Percentiles rank a stretch among this genome's conserved stretches.
Conservation (phyloP, 2,797 vertebrate species). For the Psittacula echo region DNA sequence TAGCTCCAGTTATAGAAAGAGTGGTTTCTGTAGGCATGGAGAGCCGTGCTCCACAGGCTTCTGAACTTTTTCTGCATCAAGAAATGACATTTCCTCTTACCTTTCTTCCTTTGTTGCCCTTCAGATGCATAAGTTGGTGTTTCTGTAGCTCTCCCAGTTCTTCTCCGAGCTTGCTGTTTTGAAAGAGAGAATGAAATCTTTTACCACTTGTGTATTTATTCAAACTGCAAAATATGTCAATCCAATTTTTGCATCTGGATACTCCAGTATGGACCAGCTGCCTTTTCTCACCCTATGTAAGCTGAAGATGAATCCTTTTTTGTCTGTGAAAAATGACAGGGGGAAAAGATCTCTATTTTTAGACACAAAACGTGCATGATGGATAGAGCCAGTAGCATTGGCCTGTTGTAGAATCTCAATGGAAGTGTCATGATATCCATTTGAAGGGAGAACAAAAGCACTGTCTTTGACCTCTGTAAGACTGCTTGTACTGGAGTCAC, state of each 20-base stretch:
- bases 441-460: background rate
- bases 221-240: background rate
- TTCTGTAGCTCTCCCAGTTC: background rate
- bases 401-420: background rate
- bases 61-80: background rate
- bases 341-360: background rate
- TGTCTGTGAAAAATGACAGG: background rate
- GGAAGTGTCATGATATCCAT: background rate
- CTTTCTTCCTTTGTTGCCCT: background rate
- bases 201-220: background rate
- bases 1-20: background rate
- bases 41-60: background rate
- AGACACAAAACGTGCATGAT: background rate
- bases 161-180: background rate
- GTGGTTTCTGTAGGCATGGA: background rate
- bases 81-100: background rate
- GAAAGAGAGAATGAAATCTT: background rate
- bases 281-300: background rate
- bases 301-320: background rate
- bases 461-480: background rate
- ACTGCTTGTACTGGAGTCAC: background rate
- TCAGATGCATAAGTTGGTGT: background rate
- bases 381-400: background rate
- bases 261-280: background rate
- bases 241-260: background rate